Base-by-base conservation (phyloP, 2,888 invertebrate genomes). In the Drosophila demipolita region DNA sequence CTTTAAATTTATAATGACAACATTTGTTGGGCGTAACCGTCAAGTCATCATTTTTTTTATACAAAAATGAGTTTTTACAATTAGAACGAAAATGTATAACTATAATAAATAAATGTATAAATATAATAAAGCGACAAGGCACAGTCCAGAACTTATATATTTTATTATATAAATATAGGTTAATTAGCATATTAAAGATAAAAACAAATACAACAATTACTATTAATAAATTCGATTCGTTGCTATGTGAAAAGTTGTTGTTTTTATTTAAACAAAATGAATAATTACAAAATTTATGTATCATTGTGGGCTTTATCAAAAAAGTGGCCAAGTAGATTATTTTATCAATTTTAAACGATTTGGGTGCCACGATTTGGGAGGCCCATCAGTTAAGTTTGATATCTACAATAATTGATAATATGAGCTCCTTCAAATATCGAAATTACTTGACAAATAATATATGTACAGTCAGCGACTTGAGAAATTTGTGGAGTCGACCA, bases 291-390 rank as follows among this genome's bases (percentile, higher is more conserved):
- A 65, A 42, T 55, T 62, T 66, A 55, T 80, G 62, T 77, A 66
- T 78, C 64, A 69, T 62, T 73, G 23, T 12, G 29, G 17, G 52
- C 61, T 55, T 73, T 73, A 75, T 75, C 75, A 78, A 58, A 59
- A 36, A 42, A 50, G 26, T 45, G 33, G 12, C 45, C 36, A 63
- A 42, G 57, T 26, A 50, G 53, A 67, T 67, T 63, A 63, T 57
- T 69, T 72, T 80, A 80, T 78, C 78, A 78, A 68, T 68, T 80
- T 54, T 52, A 60, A 76, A 32, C 49, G 35, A 45, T 66, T 65
- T 72, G 42, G 61, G 62, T 67, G 77, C 63, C 72, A 67, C 23
- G 29, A n/a, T n/a, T n/a, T n/a, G n/a, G 45, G 32, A 55, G 67
- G 54, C 67, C 36, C 65, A 71, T 80, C 73, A 52, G 32, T 73